Base-by-base conservation (phyloP, 2,888 invertebrate species). In the Tanaodytes sp. region DNA sequence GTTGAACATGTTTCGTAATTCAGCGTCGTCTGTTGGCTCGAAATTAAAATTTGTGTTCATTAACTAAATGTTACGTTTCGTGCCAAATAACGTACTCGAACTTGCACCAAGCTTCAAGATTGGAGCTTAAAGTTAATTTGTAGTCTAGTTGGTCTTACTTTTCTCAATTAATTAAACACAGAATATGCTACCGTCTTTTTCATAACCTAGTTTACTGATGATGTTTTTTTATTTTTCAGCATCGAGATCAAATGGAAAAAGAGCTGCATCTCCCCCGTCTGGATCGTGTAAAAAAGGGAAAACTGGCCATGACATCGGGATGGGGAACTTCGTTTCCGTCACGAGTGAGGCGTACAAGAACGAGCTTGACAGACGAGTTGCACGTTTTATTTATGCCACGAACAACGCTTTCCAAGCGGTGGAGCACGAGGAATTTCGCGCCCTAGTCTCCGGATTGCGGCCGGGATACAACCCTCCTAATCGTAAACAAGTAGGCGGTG, bases 401-500 rank as follows among this genome's bases (percentile, higher is more conserved):
- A 62, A 62, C 30, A 45, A 20, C 14, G 42, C 52, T 12, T 52
- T 57, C 20, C 6, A 33, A 30, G 40, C 42, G 9, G 52, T 52
- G 23, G 62, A 62, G 27, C 52, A 62, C 11, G 3, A 42, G 4
- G 42, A 54, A 18, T 42, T 54, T 23, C 19, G 20, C 18, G 12
- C n/a, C n/a, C n/a, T n/a, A 18, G 19, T 48, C 30, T 48, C 15
- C 23, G 2, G 8, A 20, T 39, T 65, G 19, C 45, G 51, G 19
- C 65, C 65, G 8, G 65, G 58, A 36, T 65, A 65, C 43, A 57
- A 51, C 9, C 45, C 64, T 42, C 63, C 63, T 15, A 58, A 51
- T 31, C 42, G 57, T 16, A 2, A 27, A 2, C 45, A 64, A 57
- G 39, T 64, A 36, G 49, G 64, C 39, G 31, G 23, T 37, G 30